Base-by-base conservation (phyloP, 2,113 vertebrate species). In the Labeo rohita region DNA sequence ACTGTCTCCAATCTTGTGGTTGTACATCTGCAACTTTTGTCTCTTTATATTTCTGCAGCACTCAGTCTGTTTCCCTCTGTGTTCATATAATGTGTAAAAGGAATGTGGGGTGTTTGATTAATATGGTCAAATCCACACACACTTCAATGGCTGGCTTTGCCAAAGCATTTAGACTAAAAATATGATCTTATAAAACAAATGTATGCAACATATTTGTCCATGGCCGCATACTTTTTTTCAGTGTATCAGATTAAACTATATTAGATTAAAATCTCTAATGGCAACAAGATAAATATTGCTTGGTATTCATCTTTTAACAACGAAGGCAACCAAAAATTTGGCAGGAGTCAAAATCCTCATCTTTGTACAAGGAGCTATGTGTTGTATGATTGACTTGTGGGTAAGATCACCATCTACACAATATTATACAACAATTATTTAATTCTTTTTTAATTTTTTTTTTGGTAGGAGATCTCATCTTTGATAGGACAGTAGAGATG, bases 1-100 rank as follows among this genome's bases (percentile, higher is more conserved):
- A 47, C 36, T 73, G 70, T 73, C 43, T 45, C 43, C 43, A 73
- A 43, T 47, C 43, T 47, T 73, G 70, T 73, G 70, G 70, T 47
- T 73, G 70, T 39, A 45, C 70, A 47, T 73, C 70, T 47, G 39
- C 43, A n/a, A n/a, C 23, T 59, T n/a, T 18, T 18, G 13, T 70
- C 15, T 39, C 34, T 28, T 28, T 39, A 8, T 65, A 11, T 70
- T 36, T 70, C 36, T 21, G 4, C 8, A 72, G 36, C 66, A 70
- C 6, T 36, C 65, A 68, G 28, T 72, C 3, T 72, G 68, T 72
- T 73, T 68, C 23, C n/a, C 28, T 0, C 2, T 15, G 2, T 36
- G 34, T 39, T 73, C 0, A 70, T 16, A 45, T 9, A 45, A 0
- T 47, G 16, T 11, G 61, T 45, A 73, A 47, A 21, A 73, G 43